phyloP scores from a whole-genome alignment of 1,140 invertebrate genomes.

The Sitobion miscanthi region DNA sequence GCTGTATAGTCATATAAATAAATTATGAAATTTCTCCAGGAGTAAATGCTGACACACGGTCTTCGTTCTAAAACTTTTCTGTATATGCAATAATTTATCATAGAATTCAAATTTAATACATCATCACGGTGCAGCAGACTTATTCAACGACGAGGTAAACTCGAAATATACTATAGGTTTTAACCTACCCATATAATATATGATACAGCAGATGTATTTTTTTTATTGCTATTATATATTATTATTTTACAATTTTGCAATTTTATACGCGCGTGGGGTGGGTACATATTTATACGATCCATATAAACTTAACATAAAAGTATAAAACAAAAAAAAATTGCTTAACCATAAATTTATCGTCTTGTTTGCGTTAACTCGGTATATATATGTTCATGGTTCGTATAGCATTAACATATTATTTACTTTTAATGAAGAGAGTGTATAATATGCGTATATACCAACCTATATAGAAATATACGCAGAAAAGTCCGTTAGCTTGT shows the following conservation, averaged over 20 bases:
- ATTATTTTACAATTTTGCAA: not conserved
- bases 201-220: not conserved
- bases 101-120: not conserved
- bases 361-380: not conserved
- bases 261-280: not conserved
- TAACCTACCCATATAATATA: too few relatives aligned
- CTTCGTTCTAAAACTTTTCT: not conserved
- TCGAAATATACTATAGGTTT: not conserved
- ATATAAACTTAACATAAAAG: not conserved
- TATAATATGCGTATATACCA: not conserved
- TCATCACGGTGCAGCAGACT: not conserved
- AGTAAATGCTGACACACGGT: not conserved
- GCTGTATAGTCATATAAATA: not conserved
- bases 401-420: constrained; percentile 19
- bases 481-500: not conserved
- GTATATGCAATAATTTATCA: not conserved
- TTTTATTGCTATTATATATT: not conserved
- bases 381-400: not conserved
- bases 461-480: not conserved
- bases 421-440: not conserved
- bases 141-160: not conserved
- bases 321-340: not conserved
- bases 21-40: not conserved
- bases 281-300: not conserved
- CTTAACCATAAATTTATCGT: not conserved